Conservation (phyloP, 2,888 invertebrate species). For the Eupelmus urozonus region DNA sequence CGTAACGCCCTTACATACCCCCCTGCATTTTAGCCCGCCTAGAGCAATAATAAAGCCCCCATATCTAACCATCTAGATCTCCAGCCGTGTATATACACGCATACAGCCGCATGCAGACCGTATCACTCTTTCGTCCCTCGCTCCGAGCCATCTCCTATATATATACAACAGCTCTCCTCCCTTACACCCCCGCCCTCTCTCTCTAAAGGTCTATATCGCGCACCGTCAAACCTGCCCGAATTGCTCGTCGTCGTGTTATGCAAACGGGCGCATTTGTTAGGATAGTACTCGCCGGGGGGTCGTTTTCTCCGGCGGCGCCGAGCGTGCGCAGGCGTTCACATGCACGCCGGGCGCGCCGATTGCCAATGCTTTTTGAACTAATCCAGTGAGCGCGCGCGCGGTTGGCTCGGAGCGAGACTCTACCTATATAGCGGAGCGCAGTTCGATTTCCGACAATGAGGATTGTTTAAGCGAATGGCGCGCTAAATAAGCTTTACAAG, state of each 20-base stretch:
- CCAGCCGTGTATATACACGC: not conserved
- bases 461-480: constrained; percentile 58
- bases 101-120: not conserved
- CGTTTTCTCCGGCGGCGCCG: not conserved
- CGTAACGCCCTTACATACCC: constrained; percentile 16
- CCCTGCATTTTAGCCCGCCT: not conserved
- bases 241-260: constrained; percentile 78
- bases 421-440: not conserved
- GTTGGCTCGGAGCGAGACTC: not conserved
- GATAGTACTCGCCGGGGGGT: constrained; percentile 67
- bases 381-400: constrained; percentile 23
- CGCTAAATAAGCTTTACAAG: constrained; percentile 56
- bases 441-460: constrained; percentile 57
- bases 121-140: constrained; percentile 26
- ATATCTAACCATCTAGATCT: constrained; percentile 51
- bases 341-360: constrained; percentile 49
- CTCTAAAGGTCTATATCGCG: constrained; percentile 76
- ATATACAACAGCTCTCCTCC: constrained; percentile 38
- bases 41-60: constrained; percentile 37
- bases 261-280: constrained; percentile 77
- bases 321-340: not conserved
- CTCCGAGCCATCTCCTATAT: constrained; percentile 9
- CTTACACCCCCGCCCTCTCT: constrained; percentile 50
- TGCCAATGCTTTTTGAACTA: constrained; percentile 56
- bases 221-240: constrained; percentile 77